Evolutionary conservation across 1,140 invertebrate genomes (phyloP), one percentile per base, ranked within the genome.

Genomic region (Drosophila punjabiensis): DNA sequence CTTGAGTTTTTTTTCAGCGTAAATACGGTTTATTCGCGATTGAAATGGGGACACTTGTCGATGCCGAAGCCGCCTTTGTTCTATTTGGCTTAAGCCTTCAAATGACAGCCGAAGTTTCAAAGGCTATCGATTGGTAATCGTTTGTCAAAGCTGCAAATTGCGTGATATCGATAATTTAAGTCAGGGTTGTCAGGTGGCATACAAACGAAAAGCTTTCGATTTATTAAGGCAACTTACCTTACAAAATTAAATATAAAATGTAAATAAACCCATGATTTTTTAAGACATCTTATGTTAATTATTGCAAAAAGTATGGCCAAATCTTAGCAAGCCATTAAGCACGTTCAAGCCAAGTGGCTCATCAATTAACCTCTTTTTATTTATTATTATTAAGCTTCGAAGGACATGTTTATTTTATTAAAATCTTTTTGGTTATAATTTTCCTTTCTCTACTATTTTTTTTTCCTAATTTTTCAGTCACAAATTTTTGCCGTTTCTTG

Each of bases 401-500:
- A 16, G 24, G 24, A 24, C 47, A 14, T 53, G 10, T 5, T 33
- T 32, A 14, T 65, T 60, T 18, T 24, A 16, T 28, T 4, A 5
- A 14, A n/a, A 50, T 24, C 10, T 37, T 32, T 37, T 47, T 47
- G 4, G 16, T 13, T 28, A 43, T 10, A 0, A 7, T 13, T 8
- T 41, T n/a, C 11, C 30, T 63, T 30, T 11, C 1, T n/a, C 1
- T 24, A 11, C 37, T 43, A 6, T 20, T 18, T 43, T 32, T 4
- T 20, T 1, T 14, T 55, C n/a, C n/a, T 13, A 20, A 5, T 8
- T 37, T 56, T 24, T 20, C 13, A 2, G 11, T 39, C 33, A 39
- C 24, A 32, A 20, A 62, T 62, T 74, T 53, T 28, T 20, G 56
- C 39, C 69, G 28, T 58, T 69, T 56, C 4, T 10, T 67, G 55